A percentile compares a stretch with the other conserved stretches of the same genome.
Evolutionary conservation across 2,113 vertebrate species (phyloP).

Genomic region (Marcusenius ussheri): DNA sequence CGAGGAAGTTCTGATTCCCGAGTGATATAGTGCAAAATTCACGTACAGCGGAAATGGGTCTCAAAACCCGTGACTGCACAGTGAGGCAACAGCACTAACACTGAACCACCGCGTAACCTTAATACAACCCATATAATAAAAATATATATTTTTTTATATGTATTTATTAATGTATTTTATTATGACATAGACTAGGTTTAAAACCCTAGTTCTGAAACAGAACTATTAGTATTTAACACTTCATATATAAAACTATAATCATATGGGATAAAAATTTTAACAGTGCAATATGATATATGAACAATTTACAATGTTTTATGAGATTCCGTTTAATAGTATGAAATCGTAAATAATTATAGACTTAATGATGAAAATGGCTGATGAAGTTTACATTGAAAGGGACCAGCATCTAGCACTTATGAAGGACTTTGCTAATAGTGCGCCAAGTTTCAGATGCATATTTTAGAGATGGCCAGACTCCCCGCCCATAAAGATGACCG

Average conservation of each 20-base stretch:
- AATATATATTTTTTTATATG: background rate
- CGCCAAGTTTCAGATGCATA: background rate
- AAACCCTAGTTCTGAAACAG: background rate
- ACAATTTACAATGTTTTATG: background rate
- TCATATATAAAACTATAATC: background rate
- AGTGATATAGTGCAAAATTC: background rate
- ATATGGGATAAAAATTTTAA: background rate
- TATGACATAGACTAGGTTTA: background rate
- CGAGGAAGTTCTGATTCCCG: background rate
- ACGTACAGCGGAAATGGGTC: background rate
- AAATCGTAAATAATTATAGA: background rate
- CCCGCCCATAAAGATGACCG: background rate
- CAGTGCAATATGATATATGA: background rate
- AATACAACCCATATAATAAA: background rate
- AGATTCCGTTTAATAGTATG: background rate
- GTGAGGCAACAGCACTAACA: background rate
- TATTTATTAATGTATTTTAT: background rate
- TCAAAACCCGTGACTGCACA: background rate
- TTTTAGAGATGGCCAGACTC: background rate
- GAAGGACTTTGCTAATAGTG: background rate
- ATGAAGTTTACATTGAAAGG: background rate
- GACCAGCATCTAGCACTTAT: background rate
- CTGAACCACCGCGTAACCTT: background rate
- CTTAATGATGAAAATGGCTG: background rate
- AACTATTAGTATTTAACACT: background rate